Evolutionary conservation across 1,140 invertebrate species (phyloP).

Genomic region (Saxidomus purpurata): DNA sequence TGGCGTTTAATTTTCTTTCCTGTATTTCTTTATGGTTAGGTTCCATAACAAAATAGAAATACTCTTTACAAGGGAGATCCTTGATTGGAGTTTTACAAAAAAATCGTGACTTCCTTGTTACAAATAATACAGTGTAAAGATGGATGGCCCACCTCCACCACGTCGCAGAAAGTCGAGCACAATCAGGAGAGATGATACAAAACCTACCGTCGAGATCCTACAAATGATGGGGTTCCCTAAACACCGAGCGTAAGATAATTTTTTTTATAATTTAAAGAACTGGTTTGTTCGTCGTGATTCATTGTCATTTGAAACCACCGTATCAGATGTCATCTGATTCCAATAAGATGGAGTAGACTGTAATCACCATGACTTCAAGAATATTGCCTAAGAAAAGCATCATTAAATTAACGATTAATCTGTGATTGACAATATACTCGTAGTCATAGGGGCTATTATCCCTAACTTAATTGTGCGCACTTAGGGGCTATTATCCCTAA

Average conservation of each 20-base stretch:
- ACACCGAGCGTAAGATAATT: slow-evolving; percentile 92
- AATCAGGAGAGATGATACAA: slow-evolving; percentile 66
- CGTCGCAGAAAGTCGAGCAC: slow-evolving; percentile 54
- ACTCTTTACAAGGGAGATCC: slow-evolving; percentile 1
- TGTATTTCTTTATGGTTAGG: background rate
- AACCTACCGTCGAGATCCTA: slow-evolving; percentile 90
- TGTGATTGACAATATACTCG: no score
- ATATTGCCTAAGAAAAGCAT: no score
- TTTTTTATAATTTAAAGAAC: no score
- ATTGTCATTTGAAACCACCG: no score
- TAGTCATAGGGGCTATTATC: no score
- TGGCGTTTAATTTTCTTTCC: background rate
- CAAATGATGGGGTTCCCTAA: slow-evolving; percentile 95
- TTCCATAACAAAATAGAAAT: slow-evolving; percentile 1
- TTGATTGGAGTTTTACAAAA: background rate
- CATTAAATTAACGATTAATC: no score
- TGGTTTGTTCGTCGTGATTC: no score
- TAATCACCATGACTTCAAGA: no score
- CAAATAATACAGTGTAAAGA: background rate
- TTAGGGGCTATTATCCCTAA: no score
- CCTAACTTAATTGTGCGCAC: no score
- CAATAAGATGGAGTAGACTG: no score
- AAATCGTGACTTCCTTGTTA: slow-evolving; percentile 43
- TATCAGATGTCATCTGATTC: no score
- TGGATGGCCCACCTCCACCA: slow-evolving; percentile 24